Conservation (phyloP, 2,888 invertebrate genomes). For the Parochlus steinenii region DNA sequence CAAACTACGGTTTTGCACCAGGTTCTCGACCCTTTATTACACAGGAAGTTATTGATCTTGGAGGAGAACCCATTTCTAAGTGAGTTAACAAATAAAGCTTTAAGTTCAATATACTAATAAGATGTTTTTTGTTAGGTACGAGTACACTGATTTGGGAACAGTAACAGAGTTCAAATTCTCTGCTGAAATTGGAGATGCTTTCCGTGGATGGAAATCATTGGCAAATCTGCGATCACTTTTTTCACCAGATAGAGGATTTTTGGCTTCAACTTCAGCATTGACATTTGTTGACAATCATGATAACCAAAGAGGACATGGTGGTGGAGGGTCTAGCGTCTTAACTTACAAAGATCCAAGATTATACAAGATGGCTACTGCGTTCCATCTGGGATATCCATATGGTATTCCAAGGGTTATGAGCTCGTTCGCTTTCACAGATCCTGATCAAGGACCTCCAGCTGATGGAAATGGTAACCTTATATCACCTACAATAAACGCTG, state of each 20-base stretch:
- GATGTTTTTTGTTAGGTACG: slow-evolving; percentile 29
- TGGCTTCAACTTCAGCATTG: slow-evolving; percentile 42
- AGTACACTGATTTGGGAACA: slow-evolving; percentile 37
- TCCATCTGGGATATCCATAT: slow-evolving; percentile 75
- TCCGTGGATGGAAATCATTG: slow-evolving; percentile 41
- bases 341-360: slow-evolving; percentile 47
- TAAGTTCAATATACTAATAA: too few species aligned
- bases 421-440: slow-evolving; percentile 51
- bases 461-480: slow-evolving; percentile 44
- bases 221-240: slow-evolving; percentile 45
- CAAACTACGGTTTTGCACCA: slow-evolving; percentile 42
- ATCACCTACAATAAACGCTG: slow-evolving; percentile 45
- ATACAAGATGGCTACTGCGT: slow-evolving; percentile 69
- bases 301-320: slow-evolving; percentile 64
- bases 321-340: slow-evolving; percentile 39
- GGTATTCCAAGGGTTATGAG: slow-evolving; percentile 72
- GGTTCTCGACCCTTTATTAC: slow-evolving; percentile 49
- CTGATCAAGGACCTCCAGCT: slow-evolving; percentile 52
- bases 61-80: slow-evolving; percentile 1
- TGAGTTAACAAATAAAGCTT: too few species aligned
- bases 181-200: slow-evolving; percentile 32
- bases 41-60: slow-evolving; percentile 56
- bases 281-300: slow-evolving; percentile 86
- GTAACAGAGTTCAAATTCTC: slow-evolving; percentile 60
- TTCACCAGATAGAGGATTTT: slow-evolving; percentile 48